phyloP scores from a whole-genome alignment of 2,113 vertebrate genomes.

The Paramormyrops kingsleyae region DNA sequence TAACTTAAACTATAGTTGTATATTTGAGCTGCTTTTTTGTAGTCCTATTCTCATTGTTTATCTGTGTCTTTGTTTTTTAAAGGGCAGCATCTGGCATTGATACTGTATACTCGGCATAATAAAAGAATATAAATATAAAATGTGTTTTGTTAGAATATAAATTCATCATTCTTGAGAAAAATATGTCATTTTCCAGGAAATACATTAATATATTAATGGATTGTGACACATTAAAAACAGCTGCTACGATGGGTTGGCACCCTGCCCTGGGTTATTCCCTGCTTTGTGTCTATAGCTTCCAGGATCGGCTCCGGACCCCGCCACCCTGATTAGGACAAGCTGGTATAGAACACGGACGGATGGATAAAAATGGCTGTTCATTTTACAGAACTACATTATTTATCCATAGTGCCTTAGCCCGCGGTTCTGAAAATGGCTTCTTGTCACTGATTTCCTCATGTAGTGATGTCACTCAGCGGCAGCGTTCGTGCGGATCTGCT shows the following conservation, averaged over 20 bases:
- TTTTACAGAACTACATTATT: neutral
- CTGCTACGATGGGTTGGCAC: neutral
- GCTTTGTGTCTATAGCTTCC: neutral
- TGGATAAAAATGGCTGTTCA: neutral
- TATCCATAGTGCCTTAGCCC: neutral
- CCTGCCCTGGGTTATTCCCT: neutral
- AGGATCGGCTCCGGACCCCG: neutral
- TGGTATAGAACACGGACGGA: neutral
- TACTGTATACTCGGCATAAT: neutral
- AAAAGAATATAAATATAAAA: neutral
- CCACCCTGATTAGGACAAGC: neutral
- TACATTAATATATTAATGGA: neutral
- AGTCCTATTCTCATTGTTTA: neutral
- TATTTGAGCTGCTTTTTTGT: neutral
- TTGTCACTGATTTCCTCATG: neutral
- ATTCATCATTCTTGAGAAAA: neutral
- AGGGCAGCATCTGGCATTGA: neutral
- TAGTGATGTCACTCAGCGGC: neutral
- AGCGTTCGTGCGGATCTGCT: conserved; percentile 16
- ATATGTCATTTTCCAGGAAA: neutral
- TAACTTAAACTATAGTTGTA: neutral
- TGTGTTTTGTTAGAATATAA: neutral
- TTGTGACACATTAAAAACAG: neutral
- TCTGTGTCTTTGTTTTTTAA: neutral
- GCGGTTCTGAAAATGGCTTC: neutral